Base-by-base conservation (phyloP, 2,113 vertebrate genomes). In the Oenanthe oenanthe region DNA sequence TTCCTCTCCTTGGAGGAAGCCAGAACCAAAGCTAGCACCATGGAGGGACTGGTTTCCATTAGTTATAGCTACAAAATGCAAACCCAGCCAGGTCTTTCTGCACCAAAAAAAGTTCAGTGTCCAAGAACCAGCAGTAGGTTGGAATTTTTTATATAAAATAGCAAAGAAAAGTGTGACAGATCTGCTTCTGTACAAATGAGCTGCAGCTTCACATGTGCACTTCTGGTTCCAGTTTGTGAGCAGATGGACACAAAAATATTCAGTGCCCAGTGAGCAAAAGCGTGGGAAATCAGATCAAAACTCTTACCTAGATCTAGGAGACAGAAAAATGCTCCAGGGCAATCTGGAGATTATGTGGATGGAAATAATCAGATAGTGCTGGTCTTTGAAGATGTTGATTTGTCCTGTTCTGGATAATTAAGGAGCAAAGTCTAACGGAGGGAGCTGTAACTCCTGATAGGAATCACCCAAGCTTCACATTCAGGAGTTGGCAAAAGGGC, bases 231-330 rank as follows among this genome's bases (percentile, higher is more conserved):
- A 51, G 57, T 50, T 40, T 60, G 58, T 53, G 75, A 95, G 92
- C 94, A 91, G 77, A 86, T 65, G 90, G 81, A 89, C 19, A 22
- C 71, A 79, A 80, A 93, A 93, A 87, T 61, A 95, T 73, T 74
- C 93, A 71, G 67, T 1, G 38, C 58, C 60, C 79, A 54, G 51
- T 2, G 20, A 76, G 45, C 70, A 83, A 78, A 85, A 81, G 66
- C 63, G 61, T 43, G 26, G 60, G 48, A 86, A 84, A 95, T 67
- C 45, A 72, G 60, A 85, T 91, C 82, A 87, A 76, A 95, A 85
- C 34, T 13, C 50, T 25, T 58, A 78, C 88, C 92, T 47, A 81
- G 22, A 91, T 88, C 70, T 75, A 60, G 74, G 50, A 72, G 89
- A 90, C 92, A 89, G 73, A 34, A 56, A 56, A 94, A 72, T 8